Evolutionary conservation across 2,113 vertebrate genomes (phyloP).

Genomic region (Melanocharis versteri): DNA sequence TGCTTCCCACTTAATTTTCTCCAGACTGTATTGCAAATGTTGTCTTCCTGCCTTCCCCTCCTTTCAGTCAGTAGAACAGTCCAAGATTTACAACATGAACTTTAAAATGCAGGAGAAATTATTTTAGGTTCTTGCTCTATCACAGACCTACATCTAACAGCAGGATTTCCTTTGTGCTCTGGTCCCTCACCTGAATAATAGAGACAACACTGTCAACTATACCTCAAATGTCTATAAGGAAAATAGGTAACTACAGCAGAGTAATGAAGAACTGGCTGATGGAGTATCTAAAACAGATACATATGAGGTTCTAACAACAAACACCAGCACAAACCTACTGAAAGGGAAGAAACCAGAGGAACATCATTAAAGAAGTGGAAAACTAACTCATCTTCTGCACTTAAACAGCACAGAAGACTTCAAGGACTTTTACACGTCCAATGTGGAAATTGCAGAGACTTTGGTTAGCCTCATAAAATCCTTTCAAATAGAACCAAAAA

Average conservation of each 20-base stretch:
- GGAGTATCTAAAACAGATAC: not conserved
- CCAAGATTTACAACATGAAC: not conserved
- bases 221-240: not conserved
- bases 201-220: not conserved
- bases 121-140: not conserved
- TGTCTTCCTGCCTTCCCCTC: not conserved
- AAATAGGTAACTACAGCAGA: not conserved
- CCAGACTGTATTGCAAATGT: not conserved
- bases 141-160: not conserved
- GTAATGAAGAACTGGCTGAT: not conserved
- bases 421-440: not conserved
- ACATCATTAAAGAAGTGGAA: not conserved
- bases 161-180: not conserved
- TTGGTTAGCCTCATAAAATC: not conserved
- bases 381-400: not conserved
- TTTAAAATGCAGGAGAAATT: not conserved
- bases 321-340: not conserved
- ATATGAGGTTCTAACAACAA: not conserved
- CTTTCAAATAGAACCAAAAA: not conserved
- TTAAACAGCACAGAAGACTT: not conserved
- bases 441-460: not conserved
- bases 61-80: not conserved
- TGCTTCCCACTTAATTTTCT: not conserved
- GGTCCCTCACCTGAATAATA: not conserved
- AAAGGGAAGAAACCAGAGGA: not conserved